A percentile compares a stretch with the other conserved stretches of the same genome.
Conservation (phyloP, 2,888 invertebrate species). For the Laothoe populi region DNA sequence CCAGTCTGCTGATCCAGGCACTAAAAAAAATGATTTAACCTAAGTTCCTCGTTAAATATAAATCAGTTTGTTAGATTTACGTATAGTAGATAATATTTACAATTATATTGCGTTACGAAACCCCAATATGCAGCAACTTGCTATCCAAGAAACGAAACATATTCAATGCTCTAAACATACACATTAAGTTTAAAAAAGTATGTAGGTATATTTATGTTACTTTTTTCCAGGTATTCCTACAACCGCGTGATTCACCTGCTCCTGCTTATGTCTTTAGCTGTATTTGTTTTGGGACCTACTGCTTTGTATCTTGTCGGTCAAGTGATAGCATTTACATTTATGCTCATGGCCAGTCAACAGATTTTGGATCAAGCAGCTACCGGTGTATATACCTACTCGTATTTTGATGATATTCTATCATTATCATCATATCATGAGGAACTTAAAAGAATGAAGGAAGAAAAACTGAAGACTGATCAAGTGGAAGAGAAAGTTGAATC, state of each 20-base stretch:
- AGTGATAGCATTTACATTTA: not conserved
- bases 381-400: not conserved
- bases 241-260: not conserved
- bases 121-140: too few species aligned
- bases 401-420: not conserved
- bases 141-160: too few species aligned
- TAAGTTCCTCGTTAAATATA: too few species aligned
- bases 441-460: not conserved
- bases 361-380: not conserved
- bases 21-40: too few species aligned
- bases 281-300: not conserved
- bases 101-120: too few species aligned
- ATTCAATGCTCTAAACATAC: too few species aligned
- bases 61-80: too few species aligned
- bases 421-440: not conserved
- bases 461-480: not conserved
- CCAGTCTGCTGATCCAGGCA: too few species aligned
- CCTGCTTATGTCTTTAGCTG: not conserved
- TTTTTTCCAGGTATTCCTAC: not conserved
- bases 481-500: conserved; percentile 43
- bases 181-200: too few species aligned
- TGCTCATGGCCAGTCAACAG: not conserved
- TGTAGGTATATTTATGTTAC: not conserved
- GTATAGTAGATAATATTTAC: too few species aligned
- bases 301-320: not conserved